Base-by-base conservation (phyloP, 2,888 invertebrate species). In the Erebia epiphron region DNA sequence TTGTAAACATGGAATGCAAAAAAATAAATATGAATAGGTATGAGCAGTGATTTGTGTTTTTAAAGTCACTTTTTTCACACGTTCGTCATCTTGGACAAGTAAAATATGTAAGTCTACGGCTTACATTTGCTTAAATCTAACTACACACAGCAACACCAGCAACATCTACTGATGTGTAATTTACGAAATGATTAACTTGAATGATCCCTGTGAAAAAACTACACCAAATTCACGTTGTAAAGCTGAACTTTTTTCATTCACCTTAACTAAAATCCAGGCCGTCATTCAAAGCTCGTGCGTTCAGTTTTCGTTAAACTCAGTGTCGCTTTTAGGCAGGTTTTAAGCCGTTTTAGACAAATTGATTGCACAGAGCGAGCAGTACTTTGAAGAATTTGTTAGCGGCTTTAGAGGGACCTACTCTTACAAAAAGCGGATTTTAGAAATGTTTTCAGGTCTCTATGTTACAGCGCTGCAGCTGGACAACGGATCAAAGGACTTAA, bases 271-370 rank as follows among this genome's bases (percentile, higher is more conserved):
- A 62, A 21, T 21, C 62, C 62, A 14, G 21, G 62, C 46, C 46
- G 62, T 49, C 62, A 62, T 62, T 62, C 62, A 49, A 49, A 62
- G 62, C 62, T 18, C 46, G 62, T n/a, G 49, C 49, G 62, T 49
- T 62, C 49, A 62, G 62, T 49, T 62, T 62, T 62, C 46, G 49
- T 49, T 62, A 62, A 61, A 62, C 62, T 62, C 62, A 21, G 46
- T 62, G 62, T 62, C 62, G 62, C 62, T 62, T 62, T 49, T 62
- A 62, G 62, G 62, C 62, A 62, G 21, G 21, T 21, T 62, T 18
- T 62, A 62, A 62, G 62, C 62, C 62, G 62, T 62, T 62, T 62
- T 49, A 62, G 62, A 49, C 62, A 62, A 62, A 62, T 62, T 62
- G 62, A 62, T 62, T 62, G 62, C 62, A 21, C 62, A 46, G 21